These are phyloP conservation scores for Tetragnatha versicolor DNA, from an alignment of 1,140 invertebrate species.

Conservation along the genomic window DNA sequence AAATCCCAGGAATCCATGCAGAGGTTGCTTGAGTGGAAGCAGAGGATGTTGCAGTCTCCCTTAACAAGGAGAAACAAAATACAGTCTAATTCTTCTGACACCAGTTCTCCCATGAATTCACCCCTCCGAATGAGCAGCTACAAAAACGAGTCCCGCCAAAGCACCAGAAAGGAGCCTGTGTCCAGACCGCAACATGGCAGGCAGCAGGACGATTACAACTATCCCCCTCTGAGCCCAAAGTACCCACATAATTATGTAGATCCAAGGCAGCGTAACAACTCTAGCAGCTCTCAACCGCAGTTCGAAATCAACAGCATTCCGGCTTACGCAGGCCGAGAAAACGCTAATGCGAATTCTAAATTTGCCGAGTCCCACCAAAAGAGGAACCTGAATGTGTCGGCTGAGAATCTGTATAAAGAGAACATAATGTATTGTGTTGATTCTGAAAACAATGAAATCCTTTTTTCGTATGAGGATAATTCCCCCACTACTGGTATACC, in stretches of 20 bases:
- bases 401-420: slow-evolving; percentile 23
- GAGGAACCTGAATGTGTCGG: not conserved
- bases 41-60: slow-evolving; percentile 88
- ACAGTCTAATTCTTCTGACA: slow-evolving; percentile 31
- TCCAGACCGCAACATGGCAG: too few relatives aligned
- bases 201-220: not conserved
- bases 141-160: slow-evolving; percentile 56
- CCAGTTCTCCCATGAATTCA: slow-evolving; percentile 3
- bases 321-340: not conserved
- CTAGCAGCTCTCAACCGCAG: not conserved
- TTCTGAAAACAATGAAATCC: slow-evolving; percentile 51
- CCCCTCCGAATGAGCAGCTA: slow-evolving; percentile 31
- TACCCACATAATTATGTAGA: not conserved
- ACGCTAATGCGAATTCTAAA: not conserved
- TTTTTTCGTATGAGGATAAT: slow-evolving; percentile 42
- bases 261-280: not conserved
- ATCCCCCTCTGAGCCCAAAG: not conserved
- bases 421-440: slow-evolving; percentile 51
- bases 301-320: not conserved
- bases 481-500: not conserved
- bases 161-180: slow-evolving; percentile 35
- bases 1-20: slow-evolving; percentile 87
- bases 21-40: slow-evolving; percentile 87
- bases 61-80: slow-evolving; percentile 75
- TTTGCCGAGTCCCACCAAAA: not conserved